Base-by-base conservation (phyloP, 1,140 invertebrate species). In the Belonocnema kinseyi region DNA sequence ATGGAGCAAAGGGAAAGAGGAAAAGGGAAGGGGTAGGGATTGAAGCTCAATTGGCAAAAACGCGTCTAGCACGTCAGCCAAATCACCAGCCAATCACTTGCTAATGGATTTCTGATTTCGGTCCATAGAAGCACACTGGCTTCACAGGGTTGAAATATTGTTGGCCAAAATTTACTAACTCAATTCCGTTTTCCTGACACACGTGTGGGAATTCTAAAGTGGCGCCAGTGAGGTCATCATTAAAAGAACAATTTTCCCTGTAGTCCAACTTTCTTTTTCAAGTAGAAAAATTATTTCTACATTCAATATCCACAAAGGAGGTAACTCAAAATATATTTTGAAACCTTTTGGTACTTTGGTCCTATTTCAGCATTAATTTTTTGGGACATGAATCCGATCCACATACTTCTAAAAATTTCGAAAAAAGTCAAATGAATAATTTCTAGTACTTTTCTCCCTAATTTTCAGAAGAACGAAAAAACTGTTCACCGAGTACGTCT, bases 41-140 rank as follows among this genome's bases (percentile, higher is more conserved):
- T 66, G 61, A 66, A 66, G 61, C 61, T 66, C 61, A 66, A 66
- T 66, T 66, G 61, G 61, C 61, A 66, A 66, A 66, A 66, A 66
- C 61, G 61, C 61, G 61, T 66, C 61, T 66, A 66, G 61, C 61
- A 66, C 26, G 61, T 66, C 61, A 40, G 61, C 61, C 61, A 66
- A 66, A 66, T 66, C 61, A 16, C 26, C 16, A 66, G 61, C 33
- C 61, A 66, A 66, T 66, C 61, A 66, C 61, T 26, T 66, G 26
- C 61, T 66, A 66, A 66, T 66, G 61, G 61, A 66, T 66, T 66
- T 66, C 61, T 66, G 61, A 66, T 66, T 66, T 66, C 46, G 61
- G 33, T 14, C 26, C 26, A 66, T 66, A 40, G 26, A 66, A 66
- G 26, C 10, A 66, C 61, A 66, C 10, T 40, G 61, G 26, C 33